Base-by-base conservation (phyloP, 2,113 vertebrate genomes). In the Callipepla squamata region DNA sequence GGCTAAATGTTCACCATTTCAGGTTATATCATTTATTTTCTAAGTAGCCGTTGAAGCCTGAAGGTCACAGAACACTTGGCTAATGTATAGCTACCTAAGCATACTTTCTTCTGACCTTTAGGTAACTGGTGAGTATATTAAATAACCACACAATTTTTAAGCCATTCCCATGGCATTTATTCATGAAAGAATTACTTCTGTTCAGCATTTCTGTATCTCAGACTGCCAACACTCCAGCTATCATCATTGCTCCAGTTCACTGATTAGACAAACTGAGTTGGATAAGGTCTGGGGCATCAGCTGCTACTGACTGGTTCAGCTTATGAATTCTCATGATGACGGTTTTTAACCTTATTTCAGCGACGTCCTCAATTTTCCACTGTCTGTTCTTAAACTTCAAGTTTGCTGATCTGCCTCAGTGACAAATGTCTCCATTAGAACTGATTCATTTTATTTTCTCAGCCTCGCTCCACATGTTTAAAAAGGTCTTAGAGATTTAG, bases 361-460 rank as follows among this genome's bases (percentile, higher is more conserved):
- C 26, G 72, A 40, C 23, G 32, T 75, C 45, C 36, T 94, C 89
- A 53, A 26, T 68, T 83, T 93, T 30, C 57, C 45, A 19, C 11
- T 38, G 42, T 51, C 66, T 95, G 38, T 48, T 95, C 66, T 85
- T 85, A 73, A 77, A 83, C 74, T 80, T 91, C 42, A 78, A 57
- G 21, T 66, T 93, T 69, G 26, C n/a, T 59, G 25, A 19, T 87
- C 67, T 85, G 79, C 51, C 76, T 90, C 1, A 0, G 12, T 96
- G 92, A 93, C 38, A 91, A 92, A 91, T 80, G 67, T 85, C 45
- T 93, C 57, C 76, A 69, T 80, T 76, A 80, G 55, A 95, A 90
- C 21, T 81, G 72, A 93, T 89, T 84, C 28, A 73, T 76, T 95
- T 87, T 90, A 93, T 96, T 95, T 94, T 90, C 87, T 88, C 74